Percentiles rank a stretch among this genome's conserved stretches.
These are phyloP conservation scores for Phylloscopus trochiloides DNA, from an alignment of 2,113 vertebrate species.

Conservation along the genomic window DNA sequence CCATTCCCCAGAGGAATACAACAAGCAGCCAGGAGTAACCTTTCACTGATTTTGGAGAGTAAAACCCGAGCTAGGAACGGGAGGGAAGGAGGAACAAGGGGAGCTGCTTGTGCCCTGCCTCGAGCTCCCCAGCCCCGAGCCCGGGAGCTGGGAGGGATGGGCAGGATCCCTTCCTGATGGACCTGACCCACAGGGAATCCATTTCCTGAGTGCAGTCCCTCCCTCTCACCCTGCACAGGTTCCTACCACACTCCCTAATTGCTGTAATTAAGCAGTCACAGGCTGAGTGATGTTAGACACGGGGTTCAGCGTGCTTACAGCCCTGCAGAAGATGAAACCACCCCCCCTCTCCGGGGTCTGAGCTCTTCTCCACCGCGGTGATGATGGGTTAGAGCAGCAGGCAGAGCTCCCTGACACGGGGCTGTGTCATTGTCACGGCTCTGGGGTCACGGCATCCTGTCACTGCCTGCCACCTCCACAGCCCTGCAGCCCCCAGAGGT, in stretches of 20 bases:
- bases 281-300: conserved; percentile 19
- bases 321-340: neutral
- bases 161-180: neutral
- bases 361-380: neutral
- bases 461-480: neutral
- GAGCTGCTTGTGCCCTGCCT: neutral
- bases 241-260: conserved; percentile 28
- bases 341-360: neutral
- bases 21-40: neutral
- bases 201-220: neutral
- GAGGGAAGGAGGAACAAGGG: neutral
- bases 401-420: neutral
- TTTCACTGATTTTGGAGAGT: neutral
- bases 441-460: neutral
- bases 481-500: neutral
- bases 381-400: neutral
- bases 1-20: no score
- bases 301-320: neutral
- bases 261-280: conserved; percentile 71
- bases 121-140: neutral
- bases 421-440: neutral
- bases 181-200: neutral
- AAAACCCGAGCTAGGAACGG: neutral
- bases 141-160: neutral
- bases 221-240: neutral